Evolutionary conservation across 64 coral and sea anemone species (phyloP), one percentile per base, ranked within the genome.

Genomic region (Porites lutea): DNA sequence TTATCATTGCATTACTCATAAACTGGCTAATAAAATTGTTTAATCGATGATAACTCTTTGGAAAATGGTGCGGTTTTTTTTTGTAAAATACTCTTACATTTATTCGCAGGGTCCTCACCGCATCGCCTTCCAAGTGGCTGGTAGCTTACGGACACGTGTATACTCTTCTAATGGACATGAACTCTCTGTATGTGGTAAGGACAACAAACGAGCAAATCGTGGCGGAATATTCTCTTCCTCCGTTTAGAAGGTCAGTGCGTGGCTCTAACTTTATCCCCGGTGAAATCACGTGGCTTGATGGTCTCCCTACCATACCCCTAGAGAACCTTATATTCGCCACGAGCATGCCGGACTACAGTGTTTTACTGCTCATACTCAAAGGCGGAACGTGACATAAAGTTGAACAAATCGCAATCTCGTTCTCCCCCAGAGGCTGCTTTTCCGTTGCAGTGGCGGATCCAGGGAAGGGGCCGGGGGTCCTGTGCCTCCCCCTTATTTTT

Each of bases 291-390:
- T 98, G 96, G 96, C n/a, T 98, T 19, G 78, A 94, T 21, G 86
- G 92, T 14, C 19, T 88, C 5, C 66, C 77, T 58, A 72, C 75
- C 68, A 75, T 80, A 7, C 77, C 84, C 44, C 64, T 27, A 22
- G 71, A 68, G 4, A 71, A 73, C 59, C 63, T 98, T 70, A 65
- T 98, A 2, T 82, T 98, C 44, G 96, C 96, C 10, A 92, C 96
- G 52, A 98, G 96, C 16, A 98, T 94, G 92, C 92, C 96, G 65
- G 96, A 98, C 51, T 89, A 94, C 67, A 98, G 96, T 71, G 94
- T 98, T 49, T 71, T 91, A 43, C 62, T 98, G 66, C 47, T 98
- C 46, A 92, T 88, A 23, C 66, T 90, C 59, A 98, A 88, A 55
- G 95, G 90, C 43, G 45, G 82, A 12, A 96, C 95, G 71, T 96